Percentiles rank a stretch among this genome's conserved stretches.
Evolutionary conservation across 2,888 invertebrate genomes (phyloP).

Genomic region (Spilosoma lubricipeda): DNA sequence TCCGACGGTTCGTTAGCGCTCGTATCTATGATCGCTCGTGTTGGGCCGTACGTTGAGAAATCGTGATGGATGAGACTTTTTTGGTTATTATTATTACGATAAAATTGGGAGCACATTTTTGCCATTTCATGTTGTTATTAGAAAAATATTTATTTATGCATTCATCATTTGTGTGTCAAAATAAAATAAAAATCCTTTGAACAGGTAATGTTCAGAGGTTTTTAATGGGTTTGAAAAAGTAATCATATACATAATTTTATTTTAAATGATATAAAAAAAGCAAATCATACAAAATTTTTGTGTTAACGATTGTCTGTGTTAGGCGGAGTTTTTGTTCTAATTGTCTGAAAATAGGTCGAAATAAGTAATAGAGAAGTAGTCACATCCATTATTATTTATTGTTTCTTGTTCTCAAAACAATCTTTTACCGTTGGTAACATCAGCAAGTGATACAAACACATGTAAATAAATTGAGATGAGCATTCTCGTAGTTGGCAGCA

Average conservation of each 20-base stretch:
- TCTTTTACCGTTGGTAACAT: slow-evolving; percentile 77
- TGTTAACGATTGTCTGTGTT: no score
- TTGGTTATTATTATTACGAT: slow-evolving; percentile 24
- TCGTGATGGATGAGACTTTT: slow-evolving; percentile 64
- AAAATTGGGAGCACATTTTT: slow-evolving; percentile 23
- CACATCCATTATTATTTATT: slow-evolving; percentile 30
- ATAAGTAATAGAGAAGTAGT: not conserved
- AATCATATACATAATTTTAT: not conserved
- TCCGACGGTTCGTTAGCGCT: slow-evolving; percentile 83
- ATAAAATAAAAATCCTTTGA: not conserved
- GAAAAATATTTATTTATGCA: not conserved
- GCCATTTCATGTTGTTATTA: not conserved
- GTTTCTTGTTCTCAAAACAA: slow-evolving; percentile 51
- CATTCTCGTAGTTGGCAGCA: slow-evolving; percentile 77
- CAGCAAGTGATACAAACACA: slow-evolving; percentile 84
- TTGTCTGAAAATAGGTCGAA: not conserved
- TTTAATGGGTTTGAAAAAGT: not conserved
- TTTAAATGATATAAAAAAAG: not conserved
- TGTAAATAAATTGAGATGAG: slow-evolving; percentile 85
- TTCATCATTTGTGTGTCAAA: not conserved
- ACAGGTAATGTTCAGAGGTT: no score
- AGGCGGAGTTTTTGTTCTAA: no score
- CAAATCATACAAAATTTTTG: no score
- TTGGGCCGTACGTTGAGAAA: slow-evolving; percentile 30
- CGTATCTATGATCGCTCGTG: slow-evolving; percentile 71